phyloP scores from a whole-genome alignment of 2,797 vertebrate species.

The Muraenolepis orangiensis region DNA sequence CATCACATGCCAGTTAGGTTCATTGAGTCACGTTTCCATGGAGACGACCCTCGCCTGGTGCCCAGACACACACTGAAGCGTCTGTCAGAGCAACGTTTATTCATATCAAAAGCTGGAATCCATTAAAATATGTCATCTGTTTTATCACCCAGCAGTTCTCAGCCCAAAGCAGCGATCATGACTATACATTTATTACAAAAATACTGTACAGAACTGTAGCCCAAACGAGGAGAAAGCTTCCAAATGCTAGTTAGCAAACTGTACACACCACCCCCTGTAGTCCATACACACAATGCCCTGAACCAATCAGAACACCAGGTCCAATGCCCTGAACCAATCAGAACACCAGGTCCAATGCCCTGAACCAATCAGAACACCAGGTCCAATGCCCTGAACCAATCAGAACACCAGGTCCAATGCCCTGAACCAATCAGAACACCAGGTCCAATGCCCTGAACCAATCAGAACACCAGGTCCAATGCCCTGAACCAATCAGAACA shows the following conservation, averaged over 20 bases:
- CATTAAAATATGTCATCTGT: constrained; percentile 76
- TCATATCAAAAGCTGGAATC: constrained; percentile 71
- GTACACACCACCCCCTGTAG: background rate
- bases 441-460: too few relatives aligned
- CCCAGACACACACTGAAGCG: background rate
- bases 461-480: too few relatives aligned
- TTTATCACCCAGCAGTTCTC: constrained; percentile 54
- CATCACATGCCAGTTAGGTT: background rate
- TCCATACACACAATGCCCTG: background rate
- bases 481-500: constrained; percentile 22
- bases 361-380: constrained; percentile 11
- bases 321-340: too few relatives aligned
- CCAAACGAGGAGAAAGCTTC: constrained; percentile 23
- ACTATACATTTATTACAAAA: constrained; percentile 71
- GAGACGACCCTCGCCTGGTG: background rate
- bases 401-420: constrained; percentile 47
- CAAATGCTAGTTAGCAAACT: background rate
- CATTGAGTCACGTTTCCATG: too few relatives aligned
- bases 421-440: constrained; percentile 21
- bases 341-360: constrained; percentile 5
- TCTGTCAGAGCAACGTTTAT: constrained; percentile 47
- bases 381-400: constrained; percentile 36
- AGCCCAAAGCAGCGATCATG: constrained; percentile 33
- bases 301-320: too few relatives aligned
- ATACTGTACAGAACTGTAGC: constrained; percentile 76